Evolutionary conservation across 2,888 invertebrate genomes (phyloP), one percentile per base, ranked within the genome.

Genomic region (Carabus problematicus): DNA sequence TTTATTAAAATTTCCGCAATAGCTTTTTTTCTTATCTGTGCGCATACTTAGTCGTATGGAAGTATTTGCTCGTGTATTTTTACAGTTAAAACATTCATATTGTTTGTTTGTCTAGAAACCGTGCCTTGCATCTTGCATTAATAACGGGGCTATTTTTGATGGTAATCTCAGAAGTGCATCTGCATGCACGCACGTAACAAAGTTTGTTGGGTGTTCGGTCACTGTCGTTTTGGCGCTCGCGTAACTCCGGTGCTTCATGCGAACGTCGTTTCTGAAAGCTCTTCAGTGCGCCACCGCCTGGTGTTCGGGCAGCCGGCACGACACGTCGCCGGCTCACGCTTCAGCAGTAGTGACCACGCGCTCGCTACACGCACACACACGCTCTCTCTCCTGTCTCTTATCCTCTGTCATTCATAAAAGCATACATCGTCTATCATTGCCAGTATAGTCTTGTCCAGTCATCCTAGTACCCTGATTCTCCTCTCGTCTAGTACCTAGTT

Each of bases 301-400:
- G 73, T 75, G 75, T 74, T 74, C 75, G 72, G 74, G 74, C 72
- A 71, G 73, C 73, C 64, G 67, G 66, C 56, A 56, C 40, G 29
- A 39, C 56, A 56, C 40, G 39, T 12, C 56, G 29, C 56, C 56
- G 56, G 56, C 29, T 56, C 40, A 56, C 63, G 71, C 64, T 72
- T 39, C 56, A 56, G 12, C 70, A 74, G 75, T 75, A 75, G 75
- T 75, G 75, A 71, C 73, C 73, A 75, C 73, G 74, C 75, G 74
- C 74, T 72, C 75, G 73, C 71, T 72, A 73, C 71, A 73, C 71
- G 73, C 74, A 73, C 75, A 75, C 72, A 55, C 55, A 18, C 55
- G 16, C 55, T 29, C 16, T n/a, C 19, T 12, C n/a, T 29, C 12
- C 55, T 19, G 19, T 19, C 39, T 12, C 55, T 55, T 55, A 55